Evolutionary conservation across 2,113 vertebrate species (phyloP).

Genomic region (Carassius auratus): DNA sequence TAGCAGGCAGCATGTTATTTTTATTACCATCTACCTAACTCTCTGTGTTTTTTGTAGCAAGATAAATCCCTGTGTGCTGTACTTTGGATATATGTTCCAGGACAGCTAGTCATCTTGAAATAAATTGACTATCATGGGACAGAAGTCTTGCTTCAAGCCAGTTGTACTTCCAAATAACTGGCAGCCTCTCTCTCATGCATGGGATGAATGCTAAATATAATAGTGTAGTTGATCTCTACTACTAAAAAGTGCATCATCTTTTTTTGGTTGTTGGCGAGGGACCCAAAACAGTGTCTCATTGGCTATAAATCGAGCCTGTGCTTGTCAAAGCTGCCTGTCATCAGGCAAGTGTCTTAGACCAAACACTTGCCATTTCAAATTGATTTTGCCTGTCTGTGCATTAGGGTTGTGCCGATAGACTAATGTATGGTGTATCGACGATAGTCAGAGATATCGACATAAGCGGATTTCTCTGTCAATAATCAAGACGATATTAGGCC

Average conservation of each 20-base stretch:
- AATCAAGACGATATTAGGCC: no score
- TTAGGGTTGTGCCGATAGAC: no score
- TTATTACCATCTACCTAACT: neutral
- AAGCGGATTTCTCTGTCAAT: no score
- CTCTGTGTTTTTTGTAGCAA: neutral
- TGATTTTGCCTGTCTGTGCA: neutral
- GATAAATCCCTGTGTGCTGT: neutral
- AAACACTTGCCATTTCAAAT: constrained; percentile 18
- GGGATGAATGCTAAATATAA: constrained; percentile 3
- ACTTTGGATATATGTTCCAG: neutral
- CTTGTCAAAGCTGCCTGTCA: constrained; percentile 30
- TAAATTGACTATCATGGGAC: constrained; percentile 24
- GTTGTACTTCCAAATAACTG: neutral
- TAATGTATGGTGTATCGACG: no score
- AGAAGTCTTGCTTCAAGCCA: neutral
- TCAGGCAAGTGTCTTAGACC: constrained; percentile 40
- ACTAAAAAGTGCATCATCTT: neutral
- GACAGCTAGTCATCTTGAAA: neutral
- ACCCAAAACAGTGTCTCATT: neutral
- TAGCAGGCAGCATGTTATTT: neutral
- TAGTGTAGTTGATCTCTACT: neutral
- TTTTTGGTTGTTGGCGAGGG: neutral
- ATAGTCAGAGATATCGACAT: no score
- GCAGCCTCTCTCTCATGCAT: neutral
- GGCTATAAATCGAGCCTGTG: constrained; percentile 35